phyloP scores from a whole-genome alignment of 2,113 vertebrate species.

The Ceyx margarethae region DNA sequence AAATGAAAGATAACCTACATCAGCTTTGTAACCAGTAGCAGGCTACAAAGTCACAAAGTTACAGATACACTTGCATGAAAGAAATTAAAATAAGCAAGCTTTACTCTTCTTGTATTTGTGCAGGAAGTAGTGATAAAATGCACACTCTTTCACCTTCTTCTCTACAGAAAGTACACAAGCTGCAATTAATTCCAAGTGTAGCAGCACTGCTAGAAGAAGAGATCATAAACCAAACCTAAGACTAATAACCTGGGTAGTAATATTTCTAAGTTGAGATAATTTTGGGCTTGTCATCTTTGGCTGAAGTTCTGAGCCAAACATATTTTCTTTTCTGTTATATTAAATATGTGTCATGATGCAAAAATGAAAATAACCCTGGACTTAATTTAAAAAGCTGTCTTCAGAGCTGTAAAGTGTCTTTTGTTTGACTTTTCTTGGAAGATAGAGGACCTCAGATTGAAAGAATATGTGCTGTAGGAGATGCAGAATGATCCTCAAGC shows the following conservation, averaged over 20 bases:
- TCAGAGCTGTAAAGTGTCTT: not conserved
- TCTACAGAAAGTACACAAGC: not conserved
- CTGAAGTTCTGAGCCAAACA: not conserved
- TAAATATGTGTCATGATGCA: not conserved
- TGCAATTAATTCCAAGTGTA: not conserved
- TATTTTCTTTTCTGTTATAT: conserved; percentile 12
- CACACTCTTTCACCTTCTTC: not conserved
- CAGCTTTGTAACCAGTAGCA: not conserved
- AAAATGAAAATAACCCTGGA: not conserved
- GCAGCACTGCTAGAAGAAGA: not conserved
- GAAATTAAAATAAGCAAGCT: not conserved
- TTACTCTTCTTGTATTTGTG: not conserved
- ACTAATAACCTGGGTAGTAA: not conserved
- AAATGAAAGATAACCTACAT: not conserved
- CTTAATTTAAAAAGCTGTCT: not conserved
- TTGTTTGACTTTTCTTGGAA: conserved; percentile 21
- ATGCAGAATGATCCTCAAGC: not conserved
- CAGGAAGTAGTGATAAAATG: not conserved
- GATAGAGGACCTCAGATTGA: not conserved
- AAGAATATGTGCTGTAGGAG: not conserved
- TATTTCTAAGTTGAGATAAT: conserved; percentile 27
- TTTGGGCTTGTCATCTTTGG: not conserved
- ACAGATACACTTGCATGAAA: not conserved
- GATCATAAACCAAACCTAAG: not conserved
- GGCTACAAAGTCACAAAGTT: not conserved